Percentiles rank a stretch among this genome's conserved stretches.
Evolutionary conservation across 2,113 vertebrate species (phyloP).

Genomic region (Epinephelus moara): DNA sequence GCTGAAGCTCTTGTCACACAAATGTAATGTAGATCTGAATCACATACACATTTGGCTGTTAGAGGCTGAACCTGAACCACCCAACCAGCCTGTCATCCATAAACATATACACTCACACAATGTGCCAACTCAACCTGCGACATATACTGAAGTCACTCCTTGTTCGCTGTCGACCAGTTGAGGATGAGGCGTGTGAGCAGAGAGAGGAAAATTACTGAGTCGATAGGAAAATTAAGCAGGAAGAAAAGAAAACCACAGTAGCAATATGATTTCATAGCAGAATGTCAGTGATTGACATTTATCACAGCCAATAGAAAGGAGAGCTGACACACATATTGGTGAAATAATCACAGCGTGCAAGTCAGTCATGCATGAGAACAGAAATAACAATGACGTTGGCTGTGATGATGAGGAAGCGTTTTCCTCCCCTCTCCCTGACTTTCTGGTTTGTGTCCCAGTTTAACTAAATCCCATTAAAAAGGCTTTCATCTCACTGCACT

Average conservation of each 20-base stretch:
- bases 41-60: constrained; percentile 5
- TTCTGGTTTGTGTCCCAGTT: constrained; percentile 81
- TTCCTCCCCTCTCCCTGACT: constrained; percentile 60
- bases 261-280: background rate
- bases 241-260: background rate
- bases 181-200: background rate
- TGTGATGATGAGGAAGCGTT: constrained; percentile 60
- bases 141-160: background rate
- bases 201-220: background rate
- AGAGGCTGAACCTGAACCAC: constrained; percentile 16
- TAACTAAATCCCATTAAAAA: constrained; percentile 85
- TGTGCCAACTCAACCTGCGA: constrained; percentile 8
- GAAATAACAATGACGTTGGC: constrained; percentile 56
- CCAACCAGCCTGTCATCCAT: background rate
- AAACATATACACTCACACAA: background rate
- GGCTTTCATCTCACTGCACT: constrained; percentile 84
- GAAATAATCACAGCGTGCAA: constrained; percentile 18
- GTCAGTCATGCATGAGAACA: constrained; percentile 21
- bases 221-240: constrained; percentile 16
- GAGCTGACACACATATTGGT: constrained; percentile 32
- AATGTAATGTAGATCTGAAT: constrained; percentile 2
- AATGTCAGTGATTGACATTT: constrained; percentile 32
- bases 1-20: background rate
- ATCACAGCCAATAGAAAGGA: constrained; percentile 20
- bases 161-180: background rate